phyloP scores from a whole-genome alignment of 2,797 vertebrate genomes.

The Xerus rutilus region DNA sequence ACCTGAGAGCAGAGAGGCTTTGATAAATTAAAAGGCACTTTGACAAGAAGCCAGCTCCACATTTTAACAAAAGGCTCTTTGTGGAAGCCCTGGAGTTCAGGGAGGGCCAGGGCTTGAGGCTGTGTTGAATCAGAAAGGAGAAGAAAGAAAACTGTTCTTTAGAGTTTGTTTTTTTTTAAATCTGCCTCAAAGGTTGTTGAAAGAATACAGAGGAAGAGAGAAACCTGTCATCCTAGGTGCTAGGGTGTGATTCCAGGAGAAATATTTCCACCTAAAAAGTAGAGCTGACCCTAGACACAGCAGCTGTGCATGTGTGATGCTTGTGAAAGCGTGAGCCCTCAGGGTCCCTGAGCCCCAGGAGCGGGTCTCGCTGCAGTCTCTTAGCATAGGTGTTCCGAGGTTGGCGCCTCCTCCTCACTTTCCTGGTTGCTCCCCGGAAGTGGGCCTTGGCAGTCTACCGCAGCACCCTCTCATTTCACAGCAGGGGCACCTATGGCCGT shows the following conservation, averaged over 20 bases:
- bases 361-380: not conserved
- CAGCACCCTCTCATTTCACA: not conserved
- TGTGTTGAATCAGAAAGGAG: slow-evolving; percentile 8
- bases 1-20: slow-evolving; percentile 56
- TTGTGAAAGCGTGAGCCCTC: too few relatives aligned
- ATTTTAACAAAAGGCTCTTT: slow-evolving; percentile 74
- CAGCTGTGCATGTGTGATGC: not conserved
- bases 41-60: slow-evolving; percentile 58
- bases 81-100: not conserved
- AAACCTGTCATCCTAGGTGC: not conserved
- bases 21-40: slow-evolving; percentile 58
- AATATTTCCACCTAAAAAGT: not conserved
- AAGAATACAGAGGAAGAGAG: not conserved
- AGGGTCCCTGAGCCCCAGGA: not conserved
- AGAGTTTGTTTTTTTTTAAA: not conserved
- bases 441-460: not conserved
- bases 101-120: not conserved
- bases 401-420: not conserved
- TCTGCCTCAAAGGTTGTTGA: not conserved
- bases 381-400: not conserved
- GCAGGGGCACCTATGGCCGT: not conserved
- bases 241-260: not conserved
- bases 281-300: not conserved
- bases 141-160: slow-evolving; percentile 17
- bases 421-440: not conserved